Base-by-base conservation (phyloP, 2,888 invertebrate species). In the Galeopsomyia nigrocyanea region DNA sequence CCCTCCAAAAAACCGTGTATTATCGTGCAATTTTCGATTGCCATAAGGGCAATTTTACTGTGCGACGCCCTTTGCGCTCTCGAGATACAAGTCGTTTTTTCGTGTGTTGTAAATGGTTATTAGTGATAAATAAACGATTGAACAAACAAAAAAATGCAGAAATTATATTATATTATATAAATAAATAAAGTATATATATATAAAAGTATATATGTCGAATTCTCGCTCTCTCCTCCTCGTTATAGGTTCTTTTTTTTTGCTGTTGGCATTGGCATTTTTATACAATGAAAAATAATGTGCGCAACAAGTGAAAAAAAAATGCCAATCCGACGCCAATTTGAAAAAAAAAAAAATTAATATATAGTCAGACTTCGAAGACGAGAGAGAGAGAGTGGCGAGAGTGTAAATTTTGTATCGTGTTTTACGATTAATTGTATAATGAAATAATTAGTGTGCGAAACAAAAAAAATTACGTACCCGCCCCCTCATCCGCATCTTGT, bases 391-490 rank as follows among this genome's bases (percentile, higher is more conserved):
- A 55, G n/a, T n/a, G n/a, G n/a, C n/a, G 57, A 46, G 67, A 31
- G 71, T 84, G 84, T 83, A 83, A 82, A 84, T 84, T 84, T 84
- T 84, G 83, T 84, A 83, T 80, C 80, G 81, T 83, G 76, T 76
- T 76, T 67, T 57, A 68, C 57, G 39, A 47, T 72, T 67, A 64
- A 75, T 65, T 72, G 67, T 76, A 57, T 69, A 75, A 77, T 71
- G 65, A 26, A 26, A 68, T 73, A 75, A 39, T 71, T 71, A 75
- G 68, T 75, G 71, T 67, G 75, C 71, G 57, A 72, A 13, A 21
- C 71, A 53, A 72, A 13, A 21, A 68, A 51, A 61, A 67, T 39
- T 16, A 55, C 60, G 65, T 74, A 74, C 51, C 68, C 75, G 10
- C 26, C 26, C 26, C 5, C 26, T 5, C 5, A 26, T 26, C 26